phyloP scores from a whole-genome alignment of 2,888 invertebrate species.

The Hirtodrosophila duncani region DNA sequence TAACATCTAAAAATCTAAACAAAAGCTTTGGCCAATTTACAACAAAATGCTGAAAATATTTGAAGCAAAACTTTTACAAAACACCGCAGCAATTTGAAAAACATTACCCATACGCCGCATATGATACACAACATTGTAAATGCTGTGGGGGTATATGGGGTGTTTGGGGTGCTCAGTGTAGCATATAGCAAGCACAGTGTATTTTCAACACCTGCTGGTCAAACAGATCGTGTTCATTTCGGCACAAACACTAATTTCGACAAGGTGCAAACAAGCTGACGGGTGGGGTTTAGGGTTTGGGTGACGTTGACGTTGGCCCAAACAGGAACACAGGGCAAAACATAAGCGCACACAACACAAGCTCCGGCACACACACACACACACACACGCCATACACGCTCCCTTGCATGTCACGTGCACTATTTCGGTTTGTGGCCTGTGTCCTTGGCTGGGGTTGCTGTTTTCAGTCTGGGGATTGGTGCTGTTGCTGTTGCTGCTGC shows the following conservation, averaged over 20 bases:
- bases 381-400: conserved; percentile 9
- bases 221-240: conserved; percentile 70
- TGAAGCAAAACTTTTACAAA: background rate
- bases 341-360: conserved; percentile 24
- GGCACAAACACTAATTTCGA: conserved; percentile 70
- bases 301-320: conserved; percentile 26
- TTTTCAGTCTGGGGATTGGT: conserved; percentile 1
- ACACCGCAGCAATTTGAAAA: conserved; percentile 61
- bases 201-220: conserved; percentile 69
- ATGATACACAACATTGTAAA: conserved; percentile 28
- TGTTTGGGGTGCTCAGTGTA: background rate
- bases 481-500: conserved; percentile 20
- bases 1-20: conserved; percentile 11
- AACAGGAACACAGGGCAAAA: conserved; percentile 29
- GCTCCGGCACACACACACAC: background rate
- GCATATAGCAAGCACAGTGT: conserved; percentile 35
- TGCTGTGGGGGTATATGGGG: background rate
- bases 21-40: conserved; percentile 30
- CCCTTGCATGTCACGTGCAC: conserved; percentile 37
- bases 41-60: conserved; percentile 44
- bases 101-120: conserved; percentile 68
- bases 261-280: conserved; percentile 72
- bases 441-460: conserved; percentile 1
- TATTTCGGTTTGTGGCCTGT: conserved; percentile 23
- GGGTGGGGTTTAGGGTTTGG: conserved; percentile 7